Evolutionary conservation across 1,140 invertebrate genomes (phyloP), one percentile per base, ranked within the genome.

Genomic region (Leptestheria dahalacensis): DNA sequence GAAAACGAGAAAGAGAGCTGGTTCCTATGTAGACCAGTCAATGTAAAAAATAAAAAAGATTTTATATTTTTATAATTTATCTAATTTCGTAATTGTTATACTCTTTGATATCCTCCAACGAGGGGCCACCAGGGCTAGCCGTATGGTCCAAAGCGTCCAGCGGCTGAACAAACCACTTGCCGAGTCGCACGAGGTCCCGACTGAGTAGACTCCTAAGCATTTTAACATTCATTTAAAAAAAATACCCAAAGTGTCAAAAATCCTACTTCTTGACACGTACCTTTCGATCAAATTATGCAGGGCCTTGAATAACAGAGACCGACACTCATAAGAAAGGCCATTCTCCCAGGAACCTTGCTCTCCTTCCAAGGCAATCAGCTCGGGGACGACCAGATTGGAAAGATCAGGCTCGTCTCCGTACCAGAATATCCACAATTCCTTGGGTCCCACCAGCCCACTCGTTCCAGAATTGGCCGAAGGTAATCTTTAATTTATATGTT

Each of bases 341-440:
- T 82, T 88, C 75, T 97, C 92, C 92, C 92, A 97, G 50, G 89
- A 92, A 64, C 92, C 93, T 74, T 88, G 85, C 66, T 93, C 90
- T 2, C 82, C 80, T 72, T 86, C 85, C 86, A 78, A 24, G 18
- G 62, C 57, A 12, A 63, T 53, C 1, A 63, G 56, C 57, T 78
- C 75, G 58, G 70, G 65, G 21, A 71, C 69, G 10, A 79, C 64
- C 26, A 78, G 65, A 24, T 69, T 69, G 21, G 68, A 65, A 23
- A 78, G 64, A 72, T 93, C 88, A 25, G 92, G 92, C 74, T 96
- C 90, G 72, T 96, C 91, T 67, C 93, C 93, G 76, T 97, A 97
- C 93, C 94, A 97, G 77, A 98, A 97, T 69, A 97, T 88, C 95
- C 94, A 97, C 12, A 98, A 79, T 74, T 97, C 93, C 77, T 97